Evolutionary conservation across 2,888 invertebrate genomes (phyloP), one percentile per base, ranked within the genome.

Genomic region (Beris morrisii): DNA sequence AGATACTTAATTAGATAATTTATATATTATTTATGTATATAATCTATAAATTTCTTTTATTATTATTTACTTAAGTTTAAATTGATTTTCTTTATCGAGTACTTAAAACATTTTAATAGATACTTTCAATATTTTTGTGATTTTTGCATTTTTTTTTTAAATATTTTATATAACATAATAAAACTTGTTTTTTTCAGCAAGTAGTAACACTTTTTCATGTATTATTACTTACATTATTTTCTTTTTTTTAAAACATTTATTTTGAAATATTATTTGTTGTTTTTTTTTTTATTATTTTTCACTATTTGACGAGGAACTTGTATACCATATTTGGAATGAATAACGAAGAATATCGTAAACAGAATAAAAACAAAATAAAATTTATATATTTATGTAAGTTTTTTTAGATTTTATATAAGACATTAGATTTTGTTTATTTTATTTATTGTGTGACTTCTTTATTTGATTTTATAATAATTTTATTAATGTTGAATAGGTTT

Each of bases 251-350:
- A 13, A 13, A 13, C 13, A 13, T 50, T 50, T 55, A 31, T 31
- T 55, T 55, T 55, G 55, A 32, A 48, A 48, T 48, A 48, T 48
- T 15, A n/a, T 54, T n/a, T 31, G 1, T 64, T 9, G 54, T 65
- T 61, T 22, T 67, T 13, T 66, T 66, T 31, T 50, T 65, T 63
- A 64, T 68, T 73, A 73, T 76, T 76, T 74, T 75, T 74, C 72
- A 74, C 78, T 77, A 76, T 75, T 76, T 77, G 73, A 72, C 84
- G 86, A 88, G 88, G 88, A 88, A 88, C 88, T 88, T 88, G 87
- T 88, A 88, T 88, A 88, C 88, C 88, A 86, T 78, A 77, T 64
- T 63, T 74, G 78, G 61, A 77, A 76, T 78, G 76, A 75, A 77
- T 77, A 78, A 77, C 76, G 74, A 76, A 77, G 61, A 66, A 56